A percentile compares a stretch with the other conserved stretches of the same genome.
Evolutionary conservation across 2,888 invertebrate genomes (phyloP).

Genomic region (Plebejus anna): DNA sequence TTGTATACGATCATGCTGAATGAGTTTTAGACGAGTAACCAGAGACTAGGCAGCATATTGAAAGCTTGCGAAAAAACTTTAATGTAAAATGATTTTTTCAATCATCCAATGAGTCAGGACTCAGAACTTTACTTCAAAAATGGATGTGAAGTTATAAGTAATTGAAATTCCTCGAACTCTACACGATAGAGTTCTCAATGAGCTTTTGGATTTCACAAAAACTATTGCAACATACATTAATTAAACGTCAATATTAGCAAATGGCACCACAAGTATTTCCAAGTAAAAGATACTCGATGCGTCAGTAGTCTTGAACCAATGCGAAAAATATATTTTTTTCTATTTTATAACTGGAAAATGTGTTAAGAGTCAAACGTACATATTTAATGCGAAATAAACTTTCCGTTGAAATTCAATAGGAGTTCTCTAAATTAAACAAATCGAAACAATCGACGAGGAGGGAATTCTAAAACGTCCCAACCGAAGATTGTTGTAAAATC

Average conservation of each 20-base stretch:
- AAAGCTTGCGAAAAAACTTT: background rate
- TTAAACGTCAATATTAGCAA: constrained; percentile 4
- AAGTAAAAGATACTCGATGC: constrained; percentile 1
- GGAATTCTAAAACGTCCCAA: constrained; percentile 19
- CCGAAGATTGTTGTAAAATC: constrained; percentile 25
- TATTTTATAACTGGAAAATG: background rate
- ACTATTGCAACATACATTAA: constrained; percentile 7
- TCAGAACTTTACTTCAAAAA: background rate
- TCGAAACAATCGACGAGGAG: constrained; percentile 10
- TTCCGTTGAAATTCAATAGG: background rate
- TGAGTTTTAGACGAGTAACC: background rate
- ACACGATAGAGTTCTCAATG: background rate
- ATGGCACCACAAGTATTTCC: background rate
- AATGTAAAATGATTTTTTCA: background rate
- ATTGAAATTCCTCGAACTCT: constrained; percentile 7
- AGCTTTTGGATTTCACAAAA: background rate
- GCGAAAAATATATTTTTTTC: background rate
- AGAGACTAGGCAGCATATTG: background rate
- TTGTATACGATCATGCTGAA: background rate
- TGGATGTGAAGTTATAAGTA: background rate
- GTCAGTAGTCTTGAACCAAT: background rate
- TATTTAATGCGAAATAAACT: background rate
- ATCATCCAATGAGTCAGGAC: background rate
- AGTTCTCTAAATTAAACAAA: constrained; percentile 3
- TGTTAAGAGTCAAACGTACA: background rate